Conservation (phyloP, 2,888 invertebrate genomes). For the Psylliodes chrysocephalus region DNA sequence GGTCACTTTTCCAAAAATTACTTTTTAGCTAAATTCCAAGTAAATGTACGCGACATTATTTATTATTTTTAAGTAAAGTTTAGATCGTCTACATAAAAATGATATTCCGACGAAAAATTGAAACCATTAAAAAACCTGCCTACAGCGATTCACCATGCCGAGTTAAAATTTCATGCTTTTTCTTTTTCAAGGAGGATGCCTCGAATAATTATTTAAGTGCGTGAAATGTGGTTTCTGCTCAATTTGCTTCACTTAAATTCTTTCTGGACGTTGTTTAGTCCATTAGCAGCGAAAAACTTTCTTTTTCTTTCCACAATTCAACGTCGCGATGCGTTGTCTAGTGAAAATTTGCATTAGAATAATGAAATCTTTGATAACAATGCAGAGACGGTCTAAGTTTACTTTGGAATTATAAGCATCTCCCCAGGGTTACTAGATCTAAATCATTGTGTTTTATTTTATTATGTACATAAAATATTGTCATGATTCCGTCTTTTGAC, state of each 20-base stretch:
- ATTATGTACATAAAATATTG: no score
- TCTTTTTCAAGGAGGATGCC: constrained; percentile 24
- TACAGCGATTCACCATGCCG: not conserved
- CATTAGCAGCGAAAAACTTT: constrained; percentile 18
- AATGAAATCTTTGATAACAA: not conserved
- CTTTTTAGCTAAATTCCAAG: no score
- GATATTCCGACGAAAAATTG: no score
- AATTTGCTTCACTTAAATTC: constrained; percentile 20
- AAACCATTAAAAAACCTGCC: no score
- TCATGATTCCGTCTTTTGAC: no score
- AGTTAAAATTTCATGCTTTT: constrained; percentile 16
- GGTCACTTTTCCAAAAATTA: no score
- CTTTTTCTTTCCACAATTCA: constrained; percentile 1
- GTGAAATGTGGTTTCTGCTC: constrained; percentile 22
- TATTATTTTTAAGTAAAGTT: no score
- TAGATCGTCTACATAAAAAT: no score
- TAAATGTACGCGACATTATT: no score
- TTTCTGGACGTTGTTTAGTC: constrained; percentile 20
- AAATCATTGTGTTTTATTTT: no score
- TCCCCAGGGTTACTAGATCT: no score
- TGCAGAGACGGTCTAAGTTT: not conserved
- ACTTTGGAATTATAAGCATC: no score
- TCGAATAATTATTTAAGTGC: constrained; percentile 20
- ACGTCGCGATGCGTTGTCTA: not conserved
- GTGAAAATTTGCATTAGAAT: not conserved